Conservation (phyloP, 2,888 invertebrate species). For the Selenia dentaria region DNA sequence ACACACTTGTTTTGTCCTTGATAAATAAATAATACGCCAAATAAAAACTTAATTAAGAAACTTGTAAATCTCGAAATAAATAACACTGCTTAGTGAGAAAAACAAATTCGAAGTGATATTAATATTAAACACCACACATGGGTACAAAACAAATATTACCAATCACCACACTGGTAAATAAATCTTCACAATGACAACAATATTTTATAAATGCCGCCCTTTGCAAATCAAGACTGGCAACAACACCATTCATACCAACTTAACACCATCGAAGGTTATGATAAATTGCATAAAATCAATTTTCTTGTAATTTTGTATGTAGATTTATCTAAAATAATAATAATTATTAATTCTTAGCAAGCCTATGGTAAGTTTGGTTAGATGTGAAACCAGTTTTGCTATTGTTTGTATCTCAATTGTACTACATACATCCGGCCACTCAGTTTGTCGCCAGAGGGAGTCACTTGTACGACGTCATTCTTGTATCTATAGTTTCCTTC, state of each 20-base stretch:
- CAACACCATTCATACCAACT: constrained; percentile 49
- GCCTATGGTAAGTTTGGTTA: not conserved
- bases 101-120: too few species aligned
- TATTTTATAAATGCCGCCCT: constrained; percentile 58
- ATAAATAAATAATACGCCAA: too few species aligned
- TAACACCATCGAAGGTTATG: constrained; percentile 13
- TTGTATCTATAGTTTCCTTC: constrained; percentile 84
- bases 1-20: too few species aligned
- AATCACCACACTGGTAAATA: too few species aligned
- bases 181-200: constrained; percentile 47
- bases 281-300: not conserved
- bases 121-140: too few species aligned
- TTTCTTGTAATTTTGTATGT: not conserved
- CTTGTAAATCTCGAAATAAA: too few species aligned
- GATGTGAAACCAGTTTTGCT: not conserved
- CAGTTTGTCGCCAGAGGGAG: constrained; percentile 71
- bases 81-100: too few species aligned
- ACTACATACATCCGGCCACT: constrained; percentile 60
- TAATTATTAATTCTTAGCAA: not conserved
- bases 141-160: too few species aligned
- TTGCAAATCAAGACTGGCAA: constrained; percentile 43
- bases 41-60: too few species aligned
- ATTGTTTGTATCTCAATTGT: constrained; percentile 45
- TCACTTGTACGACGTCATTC: constrained; percentile 78
- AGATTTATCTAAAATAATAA: not conserved